Percentiles rank a stretch among this genome's conserved stretches.
Evolutionary conservation across 1,140 invertebrate genomes (phyloP).

Genomic region (Nephotettix cincticeps): DNA sequence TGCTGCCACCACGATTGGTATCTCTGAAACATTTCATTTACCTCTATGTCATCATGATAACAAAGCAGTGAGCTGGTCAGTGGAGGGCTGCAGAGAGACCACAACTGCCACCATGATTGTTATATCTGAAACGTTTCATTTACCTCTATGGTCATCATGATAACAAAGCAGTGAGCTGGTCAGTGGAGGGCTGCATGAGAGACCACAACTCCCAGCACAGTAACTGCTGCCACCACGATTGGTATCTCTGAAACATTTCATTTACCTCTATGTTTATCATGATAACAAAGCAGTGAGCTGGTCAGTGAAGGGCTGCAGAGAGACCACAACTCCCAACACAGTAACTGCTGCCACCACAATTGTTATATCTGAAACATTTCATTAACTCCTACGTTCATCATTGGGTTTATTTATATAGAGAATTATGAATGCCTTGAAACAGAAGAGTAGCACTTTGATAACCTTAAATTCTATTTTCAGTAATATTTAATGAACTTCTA

Average conservation of each 20-base stretch:
- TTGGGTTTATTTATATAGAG: no score
- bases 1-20: slow-evolving; percentile 41
- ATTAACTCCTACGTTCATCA: no score
- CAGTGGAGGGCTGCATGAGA: no score
- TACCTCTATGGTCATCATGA: no score
- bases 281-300: slow-evolving; percentile 41
- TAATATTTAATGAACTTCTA: no score
- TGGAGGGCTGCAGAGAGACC: slow-evolving; percentile 47
- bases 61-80: slow-evolving; percentile 42
- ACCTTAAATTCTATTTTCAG: no score
- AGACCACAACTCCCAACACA: slow-evolving; percentile 29
- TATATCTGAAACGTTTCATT: neutral
- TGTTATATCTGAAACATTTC: neutral
- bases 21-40: slow-evolving; percentile 1
- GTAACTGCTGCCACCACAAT: slow-evolving; percentile 38
- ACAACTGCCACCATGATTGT: slow-evolving; percentile 43
- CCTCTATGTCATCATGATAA: no score
- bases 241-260: neutral
- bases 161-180: slow-evolving; percentile 38
- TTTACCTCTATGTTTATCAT: no score
- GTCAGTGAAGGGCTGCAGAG: slow-evolving; percentile 46
- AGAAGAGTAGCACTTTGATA: no score
- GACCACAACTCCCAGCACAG: no score
- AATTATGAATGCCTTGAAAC: no score
- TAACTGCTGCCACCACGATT: slow-evolving; percentile 38